A percentile compares a stretch with the other conserved stretches of the same genome.
These are phyloP conservation scores for Pogonognathellus flavescens DNA, from an alignment of 1,140 invertebrate genomes.

Conservation along the genomic window DNA sequence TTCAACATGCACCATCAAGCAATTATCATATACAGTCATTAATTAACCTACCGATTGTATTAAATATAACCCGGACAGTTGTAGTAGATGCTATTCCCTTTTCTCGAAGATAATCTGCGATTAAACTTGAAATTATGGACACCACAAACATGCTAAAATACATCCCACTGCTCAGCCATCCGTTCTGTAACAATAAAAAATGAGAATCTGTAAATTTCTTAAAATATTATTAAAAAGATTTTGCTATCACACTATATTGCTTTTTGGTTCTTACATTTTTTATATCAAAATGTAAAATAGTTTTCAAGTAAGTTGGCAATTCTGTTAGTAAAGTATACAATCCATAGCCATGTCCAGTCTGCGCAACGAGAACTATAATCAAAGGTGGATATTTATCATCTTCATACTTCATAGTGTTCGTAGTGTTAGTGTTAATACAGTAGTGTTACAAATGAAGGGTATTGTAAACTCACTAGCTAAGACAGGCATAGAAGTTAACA, in stretches of 20 bases:
- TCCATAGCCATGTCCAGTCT: constrained; percentile 65
- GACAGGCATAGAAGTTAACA: constrained; percentile 86
- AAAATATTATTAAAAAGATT: neutral
- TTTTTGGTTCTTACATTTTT: constrained; percentile 74
- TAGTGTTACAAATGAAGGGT: too few species aligned
- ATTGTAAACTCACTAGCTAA: constrained; percentile 81
- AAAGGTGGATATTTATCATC: neutral
- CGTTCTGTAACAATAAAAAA: constrained; percentile 71
- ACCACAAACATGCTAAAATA: constrained; percentile 83
- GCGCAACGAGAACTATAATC: constrained; percentile 51
- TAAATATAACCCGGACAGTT: constrained; percentile 80
- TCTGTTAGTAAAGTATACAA: constrained; percentile 76
- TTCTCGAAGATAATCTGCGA: constrained; percentile 79
- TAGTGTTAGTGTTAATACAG: too few species aligned
- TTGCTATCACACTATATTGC: too few species aligned
- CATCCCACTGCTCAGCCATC: constrained; percentile 78
- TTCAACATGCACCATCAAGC: too few species aligned
- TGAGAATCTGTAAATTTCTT: too few species aligned
- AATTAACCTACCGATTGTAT: constrained; percentile 77
- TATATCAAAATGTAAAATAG: constrained; percentile 75
- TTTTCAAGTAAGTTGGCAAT: constrained; percentile 76
- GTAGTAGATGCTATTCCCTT: constrained; percentile 73
- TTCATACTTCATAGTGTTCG: too few species aligned
- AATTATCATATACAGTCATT: neutral
- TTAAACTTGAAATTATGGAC: constrained; percentile 76